Conservation (phyloP, 1,140 invertebrate species). For the Bombus breviceps region DNA sequence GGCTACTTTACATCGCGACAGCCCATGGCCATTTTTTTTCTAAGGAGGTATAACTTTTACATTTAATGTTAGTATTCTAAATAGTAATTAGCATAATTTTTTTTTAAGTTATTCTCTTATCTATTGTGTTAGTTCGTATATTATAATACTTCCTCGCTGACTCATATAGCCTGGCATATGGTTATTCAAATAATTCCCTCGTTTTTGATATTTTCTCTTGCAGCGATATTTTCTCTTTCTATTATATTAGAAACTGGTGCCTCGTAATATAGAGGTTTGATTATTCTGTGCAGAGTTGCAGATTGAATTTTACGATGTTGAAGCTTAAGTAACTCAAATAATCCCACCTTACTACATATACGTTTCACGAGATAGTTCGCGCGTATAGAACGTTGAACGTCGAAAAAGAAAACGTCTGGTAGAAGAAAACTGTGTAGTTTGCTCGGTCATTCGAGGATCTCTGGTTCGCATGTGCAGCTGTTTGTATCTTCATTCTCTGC, state of each 20-base stretch:
- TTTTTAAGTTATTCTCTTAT: not conserved
- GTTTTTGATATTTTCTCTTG: not conserved
- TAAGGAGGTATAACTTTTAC: no score
- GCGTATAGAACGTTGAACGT: not conserved
- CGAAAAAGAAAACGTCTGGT: slow-evolving; percentile 7
- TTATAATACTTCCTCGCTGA: not conserved
- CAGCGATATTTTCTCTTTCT: not conserved
- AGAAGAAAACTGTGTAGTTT: not conserved
- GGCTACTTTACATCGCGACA: no score
- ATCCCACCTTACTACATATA: not conserved
- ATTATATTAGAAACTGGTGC: not conserved
- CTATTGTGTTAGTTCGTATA: not conserved
- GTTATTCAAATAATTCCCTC: not conserved
- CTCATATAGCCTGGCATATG: no score
- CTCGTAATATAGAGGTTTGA: not conserved
- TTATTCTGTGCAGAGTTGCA: not conserved
- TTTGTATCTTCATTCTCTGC: slow-evolving; percentile 30
- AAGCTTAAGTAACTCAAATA: not conserved
- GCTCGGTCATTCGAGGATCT: slow-evolving; percentile 11
- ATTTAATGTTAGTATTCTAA: no score
- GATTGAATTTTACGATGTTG: not conserved
- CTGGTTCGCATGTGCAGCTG: slow-evolving; percentile 38
- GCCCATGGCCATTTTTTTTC: no score
- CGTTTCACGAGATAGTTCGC: not conserved
- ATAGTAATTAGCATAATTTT: not conserved